Evolutionary conservation across 2,888 invertebrate genomes (phyloP).

Genomic region (Eledone cirrhosa): DNA sequence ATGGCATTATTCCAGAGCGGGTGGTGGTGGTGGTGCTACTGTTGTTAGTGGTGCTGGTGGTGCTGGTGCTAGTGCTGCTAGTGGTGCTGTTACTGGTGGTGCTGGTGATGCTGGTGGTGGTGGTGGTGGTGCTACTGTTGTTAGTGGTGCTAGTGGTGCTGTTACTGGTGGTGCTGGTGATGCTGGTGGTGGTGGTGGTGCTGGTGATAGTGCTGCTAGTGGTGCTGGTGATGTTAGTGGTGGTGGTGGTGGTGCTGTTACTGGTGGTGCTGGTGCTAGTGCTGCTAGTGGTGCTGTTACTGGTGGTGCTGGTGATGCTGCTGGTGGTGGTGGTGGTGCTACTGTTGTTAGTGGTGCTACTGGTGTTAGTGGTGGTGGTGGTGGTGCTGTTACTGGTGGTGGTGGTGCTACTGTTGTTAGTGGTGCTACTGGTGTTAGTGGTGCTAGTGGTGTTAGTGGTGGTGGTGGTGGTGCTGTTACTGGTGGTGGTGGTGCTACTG

Average conservation of each 20-base stretch:
- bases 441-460: neutral
- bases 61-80: neutral
- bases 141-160: too few species aligned
- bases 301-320: neutral
- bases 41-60: neutral
- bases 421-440: neutral
- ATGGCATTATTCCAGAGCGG: neutral
- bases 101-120: too few species aligned
- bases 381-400: constrained; percentile 3
- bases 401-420: neutral
- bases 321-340: too few species aligned
- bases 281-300: neutral
- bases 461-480: neutral
- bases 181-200: constrained; percentile 24
- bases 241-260: too few species aligned
- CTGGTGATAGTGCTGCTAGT: too few species aligned
- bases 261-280: neutral
- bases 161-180: constrained; percentile 11
- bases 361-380: too few species aligned
- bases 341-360: too few species aligned
- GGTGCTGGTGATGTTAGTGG: too few species aligned
- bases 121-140: too few species aligned
- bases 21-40: neutral
- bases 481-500: neutral
- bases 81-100: constrained; percentile 1